Percentiles rank a stretch among this genome's conserved stretches.
phyloP scores from a whole-genome alignment of 2,113 vertebrate species.

The Larimichthys polyactis region DNA sequence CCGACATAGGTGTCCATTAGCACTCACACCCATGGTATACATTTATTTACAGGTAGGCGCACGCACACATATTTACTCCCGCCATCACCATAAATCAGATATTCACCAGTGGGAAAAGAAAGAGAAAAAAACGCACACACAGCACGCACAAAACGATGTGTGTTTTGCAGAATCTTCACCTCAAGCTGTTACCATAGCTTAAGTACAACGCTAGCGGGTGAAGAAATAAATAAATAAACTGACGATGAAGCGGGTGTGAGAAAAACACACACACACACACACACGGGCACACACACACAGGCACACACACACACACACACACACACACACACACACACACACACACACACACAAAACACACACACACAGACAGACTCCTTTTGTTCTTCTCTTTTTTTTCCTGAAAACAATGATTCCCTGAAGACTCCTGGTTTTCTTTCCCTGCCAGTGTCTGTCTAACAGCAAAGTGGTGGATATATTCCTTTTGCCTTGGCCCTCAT shows the following conservation, averaged over 20 bases:
- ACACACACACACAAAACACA: constrained; percentile 62
- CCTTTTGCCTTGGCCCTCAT: constrained; percentile 88
- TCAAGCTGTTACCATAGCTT: constrained; percentile 85
- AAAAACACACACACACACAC: constrained; percentile 61
- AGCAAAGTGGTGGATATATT: constrained; percentile 86
- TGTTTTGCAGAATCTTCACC: constrained; percentile 88
- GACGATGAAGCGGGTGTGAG: constrained; percentile 70
- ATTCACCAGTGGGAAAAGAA: constrained; percentile 24
- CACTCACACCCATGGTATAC: constrained; percentile 35
- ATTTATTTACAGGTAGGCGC: constrained; percentile 73
- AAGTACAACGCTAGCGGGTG: constrained; percentile 74
- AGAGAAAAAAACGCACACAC: constrained; percentile 62
- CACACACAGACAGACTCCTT: constrained; percentile 66
- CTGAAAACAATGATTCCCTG: constrained; percentile 84
- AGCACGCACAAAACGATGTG: constrained; percentile 77
- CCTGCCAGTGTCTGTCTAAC: constrained; percentile 83
- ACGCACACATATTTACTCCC: constrained; percentile 53
- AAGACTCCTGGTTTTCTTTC: constrained; percentile 80
- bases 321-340: constrained; percentile 44
- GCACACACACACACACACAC: constrained; percentile 40
- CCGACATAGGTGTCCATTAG: constrained; percentile 63
- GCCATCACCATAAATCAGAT: constrained; percentile 59
- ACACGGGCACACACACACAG: constrained; percentile 46
- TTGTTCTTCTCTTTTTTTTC: constrained; percentile 77
- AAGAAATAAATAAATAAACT: constrained; percentile 76